Evolutionary conservation across 2,113 vertebrate genomes (phyloP).

Genomic region (Numenius arquata): DNA sequence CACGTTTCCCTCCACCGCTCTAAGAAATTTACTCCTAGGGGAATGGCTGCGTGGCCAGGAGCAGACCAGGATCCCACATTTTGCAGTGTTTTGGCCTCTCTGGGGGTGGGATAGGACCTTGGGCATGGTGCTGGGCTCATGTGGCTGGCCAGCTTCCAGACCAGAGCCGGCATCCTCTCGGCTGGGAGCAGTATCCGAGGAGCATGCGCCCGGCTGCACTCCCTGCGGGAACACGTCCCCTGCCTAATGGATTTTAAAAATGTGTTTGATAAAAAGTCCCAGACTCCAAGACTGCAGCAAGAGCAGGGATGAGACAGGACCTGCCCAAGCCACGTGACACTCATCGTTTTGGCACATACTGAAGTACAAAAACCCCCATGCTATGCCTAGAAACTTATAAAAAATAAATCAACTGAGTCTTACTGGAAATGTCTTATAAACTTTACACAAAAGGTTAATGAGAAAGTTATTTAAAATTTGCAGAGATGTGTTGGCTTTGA

Average conservation of each 20-base stretch:
- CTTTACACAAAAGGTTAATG: neutral
- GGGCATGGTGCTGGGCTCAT: fast-evolving
- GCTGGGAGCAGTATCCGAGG: neutral
- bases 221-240: fast-evolving
- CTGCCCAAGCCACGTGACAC: fast-evolving
- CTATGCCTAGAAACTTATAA: neutral
- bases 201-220: fast-evolving
- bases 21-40: neutral
- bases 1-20: neutral
- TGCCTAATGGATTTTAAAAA: neutral
- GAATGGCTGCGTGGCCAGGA: neutral
- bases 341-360: neutral
- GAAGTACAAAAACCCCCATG: neutral
- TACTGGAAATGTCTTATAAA: neutral
- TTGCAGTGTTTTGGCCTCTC: neutral
- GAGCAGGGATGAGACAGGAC: neutral
- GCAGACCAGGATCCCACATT: neutral
- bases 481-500: neutral
- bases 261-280: neutral
- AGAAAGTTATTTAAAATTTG: neutral
- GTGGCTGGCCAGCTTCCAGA: neutral
- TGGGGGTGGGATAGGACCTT: too few relatives aligned
- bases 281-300: neutral
- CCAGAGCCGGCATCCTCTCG: fast-evolving
- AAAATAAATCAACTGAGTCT: neutral